Conservation (phyloP, 2,113 vertebrate genomes). For the Apodemus speciosus region DNA sequence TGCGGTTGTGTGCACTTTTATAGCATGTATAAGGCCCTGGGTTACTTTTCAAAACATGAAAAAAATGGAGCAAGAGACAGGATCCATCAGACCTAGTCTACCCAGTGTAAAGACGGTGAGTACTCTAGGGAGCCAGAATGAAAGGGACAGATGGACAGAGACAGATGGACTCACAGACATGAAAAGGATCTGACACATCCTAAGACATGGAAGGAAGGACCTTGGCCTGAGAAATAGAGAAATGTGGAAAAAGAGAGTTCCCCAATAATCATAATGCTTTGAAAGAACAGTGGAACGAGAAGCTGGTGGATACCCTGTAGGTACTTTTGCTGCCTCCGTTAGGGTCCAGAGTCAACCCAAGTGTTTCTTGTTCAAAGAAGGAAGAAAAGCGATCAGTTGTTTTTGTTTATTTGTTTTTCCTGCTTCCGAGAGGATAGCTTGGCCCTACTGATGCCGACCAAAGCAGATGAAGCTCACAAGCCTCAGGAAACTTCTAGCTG, state of each 20-base stretch:
- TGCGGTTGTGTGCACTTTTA: too few species aligned
- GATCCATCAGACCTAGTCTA: background rate
- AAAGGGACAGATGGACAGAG: background rate
- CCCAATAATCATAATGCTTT: background rate
- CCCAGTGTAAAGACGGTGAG: background rate
- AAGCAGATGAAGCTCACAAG: background rate
- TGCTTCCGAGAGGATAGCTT: slow-evolving; percentile 1
- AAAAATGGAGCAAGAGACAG: background rate
- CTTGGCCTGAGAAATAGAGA: background rate
- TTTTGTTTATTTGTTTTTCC: background rate
- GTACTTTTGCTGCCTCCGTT: background rate
- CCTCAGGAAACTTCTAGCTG: background rate
- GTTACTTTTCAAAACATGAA: background rate
- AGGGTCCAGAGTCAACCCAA: background rate
- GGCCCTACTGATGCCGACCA: background rate
- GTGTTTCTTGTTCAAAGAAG: background rate
- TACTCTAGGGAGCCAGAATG: background rate
- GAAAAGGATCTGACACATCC: background rate
- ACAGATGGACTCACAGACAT: background rate
- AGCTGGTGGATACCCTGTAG: background rate
- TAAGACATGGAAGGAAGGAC: background rate
- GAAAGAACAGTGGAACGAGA: background rate
- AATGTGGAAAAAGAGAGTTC: background rate
- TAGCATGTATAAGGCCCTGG: background rate
- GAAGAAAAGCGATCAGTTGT: background rate